Percentiles rank a stretch among this genome's conserved stretches.
Conservation (phyloP, 2,888 invertebrate species). For the Vandiemenella viatica region DNA sequence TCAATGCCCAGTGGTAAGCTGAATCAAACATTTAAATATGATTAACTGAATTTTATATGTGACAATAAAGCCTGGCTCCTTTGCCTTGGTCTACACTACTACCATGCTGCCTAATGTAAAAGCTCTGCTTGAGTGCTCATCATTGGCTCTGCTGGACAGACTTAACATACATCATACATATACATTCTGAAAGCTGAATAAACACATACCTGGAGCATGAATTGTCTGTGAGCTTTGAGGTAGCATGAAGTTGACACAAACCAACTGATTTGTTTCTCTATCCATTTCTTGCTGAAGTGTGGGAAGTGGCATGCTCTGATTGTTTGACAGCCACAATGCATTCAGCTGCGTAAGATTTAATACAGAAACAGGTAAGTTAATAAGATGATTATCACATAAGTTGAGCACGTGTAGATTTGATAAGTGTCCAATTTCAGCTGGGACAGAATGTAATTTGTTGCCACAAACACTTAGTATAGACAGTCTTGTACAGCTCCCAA, state of each 20-base stretch:
- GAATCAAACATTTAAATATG: too few relatives aligned
- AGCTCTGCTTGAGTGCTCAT: too few relatives aligned
- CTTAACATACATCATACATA: too few relatives aligned
- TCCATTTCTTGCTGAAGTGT: conserved; percentile 80
- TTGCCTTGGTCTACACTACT: too few relatives aligned
- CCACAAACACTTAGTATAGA: conserved; percentile 71
- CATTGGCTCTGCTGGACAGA: too few relatives aligned
- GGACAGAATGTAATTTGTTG: conserved; percentile 66
- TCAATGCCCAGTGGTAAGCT: too few relatives aligned
- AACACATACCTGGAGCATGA: too few relatives aligned
- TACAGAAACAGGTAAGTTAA: conserved; percentile 72
- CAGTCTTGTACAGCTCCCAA: conserved; percentile 74
- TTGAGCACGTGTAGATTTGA: conserved; percentile 71
- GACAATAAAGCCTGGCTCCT: too few relatives aligned
- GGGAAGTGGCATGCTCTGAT: conserved; percentile 83
- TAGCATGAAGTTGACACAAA: conserved; percentile 62
- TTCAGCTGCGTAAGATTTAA: conserved; percentile 66
- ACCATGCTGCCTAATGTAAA: too few relatives aligned
- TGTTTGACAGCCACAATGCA: conserved; percentile 87
- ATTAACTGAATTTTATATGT: too few relatives aligned
- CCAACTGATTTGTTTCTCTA: conserved; percentile 59
- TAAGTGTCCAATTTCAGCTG: conserved; percentile 81
- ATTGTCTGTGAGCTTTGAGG: conserved; percentile 53
- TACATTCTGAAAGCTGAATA: too few relatives aligned
- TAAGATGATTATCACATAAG: conserved; percentile 71